Evolutionary conservation across 1,140 invertebrate genomes (phyloP), one percentile per base, ranked within the genome.

Genomic region (Spodoptera frugiperda): DNA sequence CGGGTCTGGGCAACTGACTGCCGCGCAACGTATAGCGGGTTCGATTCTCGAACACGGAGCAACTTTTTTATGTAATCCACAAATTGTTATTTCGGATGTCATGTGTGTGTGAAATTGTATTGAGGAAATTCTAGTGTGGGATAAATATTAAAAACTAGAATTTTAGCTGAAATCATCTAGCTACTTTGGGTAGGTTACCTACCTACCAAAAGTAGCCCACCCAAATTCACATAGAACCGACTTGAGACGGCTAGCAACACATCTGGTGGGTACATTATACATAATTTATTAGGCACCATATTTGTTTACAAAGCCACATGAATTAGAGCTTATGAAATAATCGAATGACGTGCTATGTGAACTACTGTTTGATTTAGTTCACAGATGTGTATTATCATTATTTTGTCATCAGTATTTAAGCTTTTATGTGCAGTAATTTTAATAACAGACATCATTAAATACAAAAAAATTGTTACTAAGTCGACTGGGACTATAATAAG

Each of bases 221-320:
- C 12, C 21, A 73, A 73, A 49, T 73, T 73, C 5, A 25, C 55
- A 57, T 39, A 57, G 11, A 21, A 55, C 10, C 39, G 53, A 10
- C 54, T 68, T 33, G 12, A 67, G 39, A 14, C 55, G 53, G 55
- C 14, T 30, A 61, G 44, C 46, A 73, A 49, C 54, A 59, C 71
- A 73, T 73, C 71, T 61, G 71, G 39, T 59, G 44, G 12, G 5
- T 61, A 48, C 39, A 73, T 73, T 73, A 73, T 44, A 46, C 44
- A 67, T 61, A 73, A 73, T 59, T 73, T 59, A 73, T 49, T 49
- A 19, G 17, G 19, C 44, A 9, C 21, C 11, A 59, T 71, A 44
- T 73, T 67, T 76, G 51, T 63, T 76, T 76, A 67, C 33, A 51
- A 67, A 46, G 48, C 61, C 59, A 76, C 59, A 76, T 76, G 73